Evolutionary conservation across 1,140 invertebrate species (phyloP).

Genomic region (Brachionus plicatilis): DNA sequence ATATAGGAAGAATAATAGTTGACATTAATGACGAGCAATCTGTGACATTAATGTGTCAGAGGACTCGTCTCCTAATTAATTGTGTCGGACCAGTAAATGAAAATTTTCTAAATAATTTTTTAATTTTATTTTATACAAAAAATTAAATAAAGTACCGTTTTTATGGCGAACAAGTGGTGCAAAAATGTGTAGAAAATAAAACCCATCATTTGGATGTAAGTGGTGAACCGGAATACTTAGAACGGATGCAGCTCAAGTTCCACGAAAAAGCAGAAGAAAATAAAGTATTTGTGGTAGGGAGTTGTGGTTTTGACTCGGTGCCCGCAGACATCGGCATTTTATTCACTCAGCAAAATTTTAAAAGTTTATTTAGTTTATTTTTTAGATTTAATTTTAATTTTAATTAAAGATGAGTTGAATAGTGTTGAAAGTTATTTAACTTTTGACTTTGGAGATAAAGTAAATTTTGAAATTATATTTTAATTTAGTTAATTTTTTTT

Average conservation of each 20-base stretch:
- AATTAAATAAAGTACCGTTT: slow-evolving; percentile 67
- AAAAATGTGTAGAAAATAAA: slow-evolving; percentile 72
- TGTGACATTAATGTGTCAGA: slow-evolving; percentile 68
- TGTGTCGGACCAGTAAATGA: slow-evolving; percentile 72
- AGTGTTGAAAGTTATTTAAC: slow-evolving; percentile 69
- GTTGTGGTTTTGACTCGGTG: slow-evolving; percentile 81
- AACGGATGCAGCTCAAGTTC: slow-evolving; percentile 75
- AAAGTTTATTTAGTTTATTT: neutral
- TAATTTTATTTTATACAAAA: neutral
- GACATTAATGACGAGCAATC: slow-evolving; percentile 69
- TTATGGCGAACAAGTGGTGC: slow-evolving; percentile 83
- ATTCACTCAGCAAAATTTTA: slow-evolving; percentile 56
- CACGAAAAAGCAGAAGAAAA: slow-evolving; percentile 69
- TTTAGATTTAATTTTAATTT: slow-evolving; percentile 44
- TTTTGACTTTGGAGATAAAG: slow-evolving; percentile 43
- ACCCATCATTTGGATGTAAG: slow-evolving; percentile 84
- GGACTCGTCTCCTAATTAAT: slow-evolving; percentile 71
- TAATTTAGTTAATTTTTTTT: neutral
- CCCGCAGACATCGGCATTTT: slow-evolving; percentile 76
- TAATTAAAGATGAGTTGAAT: slow-evolving; percentile 64
- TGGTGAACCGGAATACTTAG: slow-evolving; percentile 83
- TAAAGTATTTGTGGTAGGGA: slow-evolving; percentile 73
- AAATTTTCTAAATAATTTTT: neutral
- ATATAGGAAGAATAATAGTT: slow-evolving; percentile 67
- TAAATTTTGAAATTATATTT: neutral